Evolutionary conservation across 64 coral and sea anemone species (phyloP).

Genomic region (Stylophora pistillata): DNA sequence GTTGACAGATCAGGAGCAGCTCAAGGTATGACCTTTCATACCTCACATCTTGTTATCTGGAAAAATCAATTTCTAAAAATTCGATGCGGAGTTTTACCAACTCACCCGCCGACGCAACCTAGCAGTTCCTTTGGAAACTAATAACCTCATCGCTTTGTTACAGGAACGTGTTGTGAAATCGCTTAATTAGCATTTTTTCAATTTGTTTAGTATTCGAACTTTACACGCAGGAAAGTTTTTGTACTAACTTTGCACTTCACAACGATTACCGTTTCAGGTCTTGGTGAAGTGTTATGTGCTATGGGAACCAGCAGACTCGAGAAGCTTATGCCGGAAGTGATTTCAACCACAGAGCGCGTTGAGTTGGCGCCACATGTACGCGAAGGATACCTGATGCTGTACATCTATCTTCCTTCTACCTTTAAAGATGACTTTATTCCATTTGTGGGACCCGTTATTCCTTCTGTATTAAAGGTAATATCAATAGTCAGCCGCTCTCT

Average conservation of each 20-base stretch:
- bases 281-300: slow-evolving; percentile 93
- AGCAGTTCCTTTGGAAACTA: no score
- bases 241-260: not conserved
- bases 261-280: slow-evolving; percentile 42
- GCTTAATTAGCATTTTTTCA: no score
- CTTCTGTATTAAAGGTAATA: slow-evolving; percentile 86
- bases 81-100: no score
- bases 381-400: slow-evolving; percentile 96
- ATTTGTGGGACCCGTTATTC: slow-evolving; percentile 85
- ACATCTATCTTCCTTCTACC: slow-evolving; percentile 88
- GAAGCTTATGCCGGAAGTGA: slow-evolving; percentile 95
- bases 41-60: not conserved
- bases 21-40: slow-evolving; percentile 66
- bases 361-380: slow-evolving; percentile 86
- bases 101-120: no score
- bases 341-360: slow-evolving; percentile 77
- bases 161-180: no score
- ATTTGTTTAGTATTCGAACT: no score
- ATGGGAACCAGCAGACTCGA: slow-evolving; percentile 80
- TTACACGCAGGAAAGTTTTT: no score
- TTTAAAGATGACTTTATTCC: slow-evolving; percentile 87
- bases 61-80: no score
- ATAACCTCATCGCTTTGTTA: no score
- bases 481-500: not conserved
- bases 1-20: slow-evolving; percentile 94